Conservation (phyloP, 2,888 invertebrate genomes). For the Lomographa bimaculata region DNA sequence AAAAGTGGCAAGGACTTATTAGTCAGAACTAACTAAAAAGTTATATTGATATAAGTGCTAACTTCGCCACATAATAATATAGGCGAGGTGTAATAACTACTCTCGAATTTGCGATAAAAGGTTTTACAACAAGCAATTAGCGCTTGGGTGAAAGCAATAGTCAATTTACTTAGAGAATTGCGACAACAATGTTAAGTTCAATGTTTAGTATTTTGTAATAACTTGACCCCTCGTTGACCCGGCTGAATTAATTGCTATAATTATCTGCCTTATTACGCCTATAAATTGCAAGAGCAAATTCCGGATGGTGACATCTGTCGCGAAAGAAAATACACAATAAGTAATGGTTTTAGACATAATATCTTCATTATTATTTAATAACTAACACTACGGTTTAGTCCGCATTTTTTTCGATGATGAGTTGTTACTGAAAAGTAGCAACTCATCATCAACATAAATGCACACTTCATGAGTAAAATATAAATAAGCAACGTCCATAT, state of each 20-base stretch:
- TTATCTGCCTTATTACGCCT: conserved; percentile 5
- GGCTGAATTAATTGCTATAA: conserved; percentile 10
- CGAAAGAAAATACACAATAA: no score
- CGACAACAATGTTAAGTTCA: conserved; percentile 22
- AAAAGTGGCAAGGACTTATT: no score
- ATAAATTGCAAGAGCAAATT: conserved; percentile 13
- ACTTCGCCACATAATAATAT: conserved; percentile 2
- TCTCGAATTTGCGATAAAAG: conserved; percentile 5
- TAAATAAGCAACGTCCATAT: no score
- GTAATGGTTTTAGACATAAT: no score
- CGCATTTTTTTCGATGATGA: no score
- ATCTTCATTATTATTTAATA: no score
- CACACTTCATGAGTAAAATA: no score
- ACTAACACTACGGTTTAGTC: no score
- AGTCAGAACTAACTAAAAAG: no score
- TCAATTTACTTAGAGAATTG: conserved; percentile 14
- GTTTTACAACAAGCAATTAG: conserved; percentile 18
- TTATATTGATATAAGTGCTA: conserved; percentile 2
- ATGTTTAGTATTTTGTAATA: conserved; percentile 12
- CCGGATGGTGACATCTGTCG: not conserved
- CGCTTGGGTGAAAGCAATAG: conserved; percentile 21
- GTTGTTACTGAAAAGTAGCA: no score
- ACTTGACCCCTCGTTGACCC: conserved; percentile 7
- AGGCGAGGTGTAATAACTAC: conserved; percentile 1
- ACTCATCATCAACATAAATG: no score